Conservation (phyloP, 2,888 invertebrate species). For the Lasioglossum lativentre region DNA sequence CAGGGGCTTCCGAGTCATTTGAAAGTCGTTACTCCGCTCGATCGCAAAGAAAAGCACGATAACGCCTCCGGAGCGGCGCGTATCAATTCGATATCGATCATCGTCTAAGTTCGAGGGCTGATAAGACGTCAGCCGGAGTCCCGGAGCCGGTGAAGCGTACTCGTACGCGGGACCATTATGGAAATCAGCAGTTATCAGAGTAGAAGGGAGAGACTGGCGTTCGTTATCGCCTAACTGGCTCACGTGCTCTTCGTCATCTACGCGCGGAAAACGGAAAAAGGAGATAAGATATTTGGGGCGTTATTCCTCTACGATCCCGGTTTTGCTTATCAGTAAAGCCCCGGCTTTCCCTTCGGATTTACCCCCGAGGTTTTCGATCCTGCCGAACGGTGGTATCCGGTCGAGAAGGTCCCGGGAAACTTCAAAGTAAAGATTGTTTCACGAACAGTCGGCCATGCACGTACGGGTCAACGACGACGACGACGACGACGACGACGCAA, state of each 20-base stretch:
- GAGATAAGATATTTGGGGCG: slow-evolving; percentile 70
- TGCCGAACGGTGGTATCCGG: neutral
- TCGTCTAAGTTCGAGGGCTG: slow-evolving; percentile 31
- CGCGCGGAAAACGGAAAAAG: slow-evolving; percentile 45
- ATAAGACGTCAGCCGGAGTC: slow-evolving; percentile 54
- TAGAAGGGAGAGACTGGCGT: slow-evolving; percentile 54
- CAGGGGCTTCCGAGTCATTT: neutral
- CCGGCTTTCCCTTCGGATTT: slow-evolving; percentile 44
- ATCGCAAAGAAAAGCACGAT: slow-evolving; percentile 23
- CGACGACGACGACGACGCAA: neutral
- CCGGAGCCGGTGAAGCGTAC: slow-evolving; percentile 49
- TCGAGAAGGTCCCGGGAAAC: neutral
- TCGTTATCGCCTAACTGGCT: slow-evolving; percentile 69
- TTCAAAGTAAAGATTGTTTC: slow-evolving; percentile 19
- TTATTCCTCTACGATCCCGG: slow-evolving; percentile 54
- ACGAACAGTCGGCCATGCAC: neutral
- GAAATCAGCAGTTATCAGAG: slow-evolving; percentile 78
- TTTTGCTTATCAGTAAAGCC: slow-evolving; percentile 61
- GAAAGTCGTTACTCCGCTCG: slow-evolving; percentile 10
- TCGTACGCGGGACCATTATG: slow-evolving; percentile 77
- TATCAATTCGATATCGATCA: slow-evolving; percentile 60
- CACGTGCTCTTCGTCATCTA: slow-evolving; percentile 72
- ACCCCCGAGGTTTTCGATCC: slow-evolving; percentile 30
- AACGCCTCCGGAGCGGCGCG: slow-evolving; percentile 17
- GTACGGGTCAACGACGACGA: slow-evolving; percentile 5